Percentiles rank a stretch among this genome's conserved stretches.
Evolutionary conservation across 2,888 invertebrate genomes (phyloP).

Genomic region (Lasius platythorax): DNA sequence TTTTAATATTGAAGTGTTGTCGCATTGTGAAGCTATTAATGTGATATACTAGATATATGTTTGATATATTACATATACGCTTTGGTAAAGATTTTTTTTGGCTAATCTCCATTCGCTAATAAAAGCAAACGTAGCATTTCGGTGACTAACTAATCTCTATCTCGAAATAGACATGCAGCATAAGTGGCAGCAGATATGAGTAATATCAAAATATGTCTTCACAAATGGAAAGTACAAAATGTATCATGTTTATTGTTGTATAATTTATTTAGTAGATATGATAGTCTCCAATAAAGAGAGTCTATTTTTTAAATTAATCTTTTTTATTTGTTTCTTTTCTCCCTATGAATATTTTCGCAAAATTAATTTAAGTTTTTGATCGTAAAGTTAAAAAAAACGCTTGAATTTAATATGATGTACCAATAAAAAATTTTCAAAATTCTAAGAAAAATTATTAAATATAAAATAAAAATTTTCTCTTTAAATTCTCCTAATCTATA

Average conservation of each 20-base stretch:
- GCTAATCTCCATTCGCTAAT: neutral
- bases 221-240: neutral
- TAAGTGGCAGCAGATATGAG: neutral
- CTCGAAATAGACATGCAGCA: constrained; percentile 16
- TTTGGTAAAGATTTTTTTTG: neutral
- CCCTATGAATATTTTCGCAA: neutral
- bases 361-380: neutral
- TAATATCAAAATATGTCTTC: neutral
- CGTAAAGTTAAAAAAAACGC: neutral
- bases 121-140: constrained; percentile 3
- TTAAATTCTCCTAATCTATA: neutral
- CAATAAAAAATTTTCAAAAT: neutral
- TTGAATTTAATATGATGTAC: neutral
- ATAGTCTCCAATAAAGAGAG: neutral
- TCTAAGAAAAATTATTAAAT: neutral
- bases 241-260: neutral
- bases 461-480: neutral
- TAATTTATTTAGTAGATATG: constrained; percentile 3
- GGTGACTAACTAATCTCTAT: neutral
- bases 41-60: too few species aligned
- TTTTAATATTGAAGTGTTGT: neutral
- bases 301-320: neutral
- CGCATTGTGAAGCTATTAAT: neutral
- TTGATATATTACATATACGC: neutral
- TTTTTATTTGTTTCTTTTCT: neutral